Percentiles rank a stretch among this genome's conserved stretches.
These are phyloP conservation scores for Lophura swinhoii DNA, from an alignment of 2,797 vertebrate species.

Conservation along the genomic window DNA sequence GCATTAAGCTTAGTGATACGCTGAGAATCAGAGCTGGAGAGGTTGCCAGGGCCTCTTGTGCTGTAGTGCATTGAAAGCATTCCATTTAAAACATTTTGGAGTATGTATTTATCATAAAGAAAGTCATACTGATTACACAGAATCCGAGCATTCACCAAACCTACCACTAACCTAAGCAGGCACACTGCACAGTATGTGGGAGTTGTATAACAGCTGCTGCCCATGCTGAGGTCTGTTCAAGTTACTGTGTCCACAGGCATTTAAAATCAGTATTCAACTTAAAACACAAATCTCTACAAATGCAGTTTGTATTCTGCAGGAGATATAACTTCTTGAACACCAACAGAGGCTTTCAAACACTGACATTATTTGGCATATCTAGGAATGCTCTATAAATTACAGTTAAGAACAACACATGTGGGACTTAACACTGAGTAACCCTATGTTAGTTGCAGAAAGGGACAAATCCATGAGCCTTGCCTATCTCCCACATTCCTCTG, in stretches of 20 bases:
- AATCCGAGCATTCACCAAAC: background rate
- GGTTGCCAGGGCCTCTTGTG: background rate
- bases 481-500: background rate
- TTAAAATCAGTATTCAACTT: background rate
- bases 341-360: background rate
- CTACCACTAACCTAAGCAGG: background rate
- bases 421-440: background rate
- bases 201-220: background rate
- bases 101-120: background rate
- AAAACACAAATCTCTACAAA: background rate
- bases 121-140: background rate
- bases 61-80: background rate
- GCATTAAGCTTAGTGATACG: rapidly evolving
- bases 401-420: background rate
- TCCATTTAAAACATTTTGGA: background rate
- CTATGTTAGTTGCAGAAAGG: background rate
- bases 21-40: background rate
- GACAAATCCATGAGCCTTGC: background rate
- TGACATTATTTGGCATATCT: background rate
- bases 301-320: background rate
- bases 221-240: background rate
- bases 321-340: background rate
- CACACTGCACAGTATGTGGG: background rate
- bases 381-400: background rate
- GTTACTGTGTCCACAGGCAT: background rate